Base-by-base conservation (phyloP, 92 coral and sea anemone species). In the Nematostella vectensis region DNA sequence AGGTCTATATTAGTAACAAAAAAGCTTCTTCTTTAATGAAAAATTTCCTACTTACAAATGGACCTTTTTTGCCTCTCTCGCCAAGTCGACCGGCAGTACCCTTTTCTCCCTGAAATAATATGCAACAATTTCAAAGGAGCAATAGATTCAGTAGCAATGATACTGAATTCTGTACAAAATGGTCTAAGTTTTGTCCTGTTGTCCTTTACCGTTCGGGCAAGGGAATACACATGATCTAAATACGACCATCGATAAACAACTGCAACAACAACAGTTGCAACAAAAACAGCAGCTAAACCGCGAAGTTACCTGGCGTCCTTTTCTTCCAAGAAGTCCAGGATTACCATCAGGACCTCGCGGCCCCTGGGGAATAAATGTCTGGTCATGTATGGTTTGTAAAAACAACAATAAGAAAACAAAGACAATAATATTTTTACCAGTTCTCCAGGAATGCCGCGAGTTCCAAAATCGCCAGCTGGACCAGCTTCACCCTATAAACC, bases 401-500 rank as follows among this genome's bases (percentile, higher is more conserved):
- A 3, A 29, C 29, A 29, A 69, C 48, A 16, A 27, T 4, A 3
- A 11, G 29, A 0, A 1, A 4, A 29, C 50, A 30, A 37, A 6
- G 40, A 15, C 6, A 33, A 15, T 15, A 33, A 33, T 15, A 17
- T 21, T 20, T 4, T 36, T 63, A 78, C 85, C 85, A 53, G 59
- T 40, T 55, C 55, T 58, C 94, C 94, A 58, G 55, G 65, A 12
- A 45, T 27, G 40, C 51, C 51, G 4, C 21, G 51, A 22, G 12
- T 19, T 10, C 94, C 94, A 51, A 28, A 31, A 33, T 48, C 64
- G 38, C 86, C 86, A 47, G 60, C 79, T 18, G 29, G 45, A 44
- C 94, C 94, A 30, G 16, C 53, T 2, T 29, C 45, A 15, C 87
- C 94, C 12, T 27, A 54, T n/a, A n/a, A n/a, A n/a, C n/a, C n/a